Percentiles rank a stretch among this genome's conserved stretches.
phyloP scores from a whole-genome alignment of 2,888 invertebrate species.

The Spisula solida region DNA sequence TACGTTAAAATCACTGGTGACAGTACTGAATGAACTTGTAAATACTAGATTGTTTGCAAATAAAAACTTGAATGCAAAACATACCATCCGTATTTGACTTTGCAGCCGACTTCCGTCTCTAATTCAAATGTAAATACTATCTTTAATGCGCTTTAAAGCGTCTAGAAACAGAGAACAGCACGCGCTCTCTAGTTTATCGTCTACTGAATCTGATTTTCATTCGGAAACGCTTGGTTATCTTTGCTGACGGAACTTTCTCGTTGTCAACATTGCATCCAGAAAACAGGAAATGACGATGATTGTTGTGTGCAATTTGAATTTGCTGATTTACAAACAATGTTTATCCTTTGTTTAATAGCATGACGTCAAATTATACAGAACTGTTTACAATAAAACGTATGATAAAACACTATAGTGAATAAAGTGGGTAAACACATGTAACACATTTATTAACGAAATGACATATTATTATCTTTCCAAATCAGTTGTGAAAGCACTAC shows the following conservation, averaged over 20 bases:
- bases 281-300: not conserved
- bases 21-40: not conserved
- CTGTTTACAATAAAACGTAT: not conserved
- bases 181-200: not conserved
- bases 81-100: not conserved
- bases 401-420: not conserved
- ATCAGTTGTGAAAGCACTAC: no score
- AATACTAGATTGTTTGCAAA: not conserved
- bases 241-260: not conserved
- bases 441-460: not conserved
- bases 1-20: not conserved
- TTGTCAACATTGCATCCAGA: not conserved
- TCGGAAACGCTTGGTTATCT: not conserved
- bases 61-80: not conserved
- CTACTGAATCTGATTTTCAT: not conserved
- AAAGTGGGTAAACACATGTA: not conserved
- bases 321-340: not conserved
- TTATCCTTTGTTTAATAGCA: not conserved
- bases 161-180: not conserved
- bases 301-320: not conserved
- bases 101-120: conserved; percentile 5
- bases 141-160: not conserved
- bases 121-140: not conserved
- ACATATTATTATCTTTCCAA: not conserved
- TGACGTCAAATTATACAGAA: not conserved